Base-by-base conservation (phyloP, 1,140 invertebrate genomes). In the Xylocopa sonorina region DNA sequence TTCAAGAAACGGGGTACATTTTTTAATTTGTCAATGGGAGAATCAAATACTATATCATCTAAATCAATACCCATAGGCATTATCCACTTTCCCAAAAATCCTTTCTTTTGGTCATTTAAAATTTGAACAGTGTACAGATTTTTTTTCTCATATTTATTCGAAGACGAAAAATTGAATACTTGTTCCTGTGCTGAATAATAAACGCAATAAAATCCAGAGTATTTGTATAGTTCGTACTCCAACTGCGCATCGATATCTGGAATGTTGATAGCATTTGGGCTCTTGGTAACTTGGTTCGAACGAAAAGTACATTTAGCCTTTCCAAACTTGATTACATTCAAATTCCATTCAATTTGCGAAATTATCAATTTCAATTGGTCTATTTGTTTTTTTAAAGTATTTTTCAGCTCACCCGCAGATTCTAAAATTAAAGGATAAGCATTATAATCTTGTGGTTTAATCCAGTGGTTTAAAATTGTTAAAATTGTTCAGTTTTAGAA, bases 1-100 rank as follows among this genome's bases (percentile, higher is more conserved):
- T 34, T 83, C 50, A 87, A 1, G 51, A 90, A 90, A 10, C 41
- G 12, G 21, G 38, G 69, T 34, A 88, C 0, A 41, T 80, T 63
- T 34, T 51, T 64, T 21, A 77, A 6, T 1, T 76, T 12, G 2
- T 77, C n/a, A 3, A 89, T 67, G 4, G 88, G 69, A 29, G 34
- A 82, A 43, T 85, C 48, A 1, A 41, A 2, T 2, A 80, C 48
- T 62, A 88, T 60, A 0, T 78, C 1, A 14, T 83, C 57, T 46
- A 88, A 69, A 41, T 88, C 68, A 18, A 88, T 48, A 7, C 80
- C 81, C 58, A 83, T 75, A 4, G 89, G 89, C 84, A 90, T 85
- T 12, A 83, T 12, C 86, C 87, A 90, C 63, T 88, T 89, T 46
- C 88, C 88, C 16, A 90, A 29, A 9, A 10, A 24, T 18, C 21